Conservation (phyloP, 1,140 invertebrate genomes). For the Papilio polyxenes region DNA sequence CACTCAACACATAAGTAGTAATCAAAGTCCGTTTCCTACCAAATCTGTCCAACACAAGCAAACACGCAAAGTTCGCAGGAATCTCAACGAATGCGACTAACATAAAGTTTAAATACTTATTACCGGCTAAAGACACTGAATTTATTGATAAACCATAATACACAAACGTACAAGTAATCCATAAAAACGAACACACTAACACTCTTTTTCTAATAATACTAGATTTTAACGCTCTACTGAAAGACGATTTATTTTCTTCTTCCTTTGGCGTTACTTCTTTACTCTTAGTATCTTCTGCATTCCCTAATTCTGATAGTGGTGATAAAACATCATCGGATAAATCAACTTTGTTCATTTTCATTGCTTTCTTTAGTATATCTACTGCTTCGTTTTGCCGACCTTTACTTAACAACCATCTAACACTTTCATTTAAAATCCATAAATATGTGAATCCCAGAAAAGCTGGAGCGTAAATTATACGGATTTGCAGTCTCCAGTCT, state of each 20-base stretch:
- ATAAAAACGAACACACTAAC: constrained; percentile 68
- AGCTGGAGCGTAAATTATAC: constrained; percentile 85
- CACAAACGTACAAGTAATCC: constrained; percentile 81
- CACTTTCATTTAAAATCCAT: constrained; percentile 84
- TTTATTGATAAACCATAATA: constrained; percentile 87
- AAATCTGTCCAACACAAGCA: constrained; percentile 68
- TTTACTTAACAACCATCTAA: constrained; percentile 89
- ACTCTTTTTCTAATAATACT: constrained; percentile 68
- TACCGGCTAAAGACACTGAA: constrained; percentile 84
- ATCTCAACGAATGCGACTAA: constrained; percentile 82
- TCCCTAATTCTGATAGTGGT: constrained; percentile 58
- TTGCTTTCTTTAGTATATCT: constrained; percentile 82
- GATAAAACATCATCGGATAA: constrained; percentile 80
- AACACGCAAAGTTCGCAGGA: constrained; percentile 80
- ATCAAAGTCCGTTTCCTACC: constrained; percentile 71
- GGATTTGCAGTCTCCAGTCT: constrained; percentile 86
- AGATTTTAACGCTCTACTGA: constrained; percentile 63
- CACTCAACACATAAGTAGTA: constrained; percentile 69
- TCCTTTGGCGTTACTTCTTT: constrained; percentile 34
- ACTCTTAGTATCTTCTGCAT: constrained; percentile 41
- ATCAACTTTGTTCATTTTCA: constrained; percentile 85
- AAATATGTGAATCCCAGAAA: constrained; percentile 84
- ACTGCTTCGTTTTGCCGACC: constrained; percentile 79
- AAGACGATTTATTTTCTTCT: constrained; percentile 49
- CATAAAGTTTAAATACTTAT: constrained; percentile 83